A percentile compares a stretch with the other conserved stretches of the same genome.
phyloP scores from a whole-genome alignment of 2,888 invertebrate genomes.

The Acronicta psi region DNA sequence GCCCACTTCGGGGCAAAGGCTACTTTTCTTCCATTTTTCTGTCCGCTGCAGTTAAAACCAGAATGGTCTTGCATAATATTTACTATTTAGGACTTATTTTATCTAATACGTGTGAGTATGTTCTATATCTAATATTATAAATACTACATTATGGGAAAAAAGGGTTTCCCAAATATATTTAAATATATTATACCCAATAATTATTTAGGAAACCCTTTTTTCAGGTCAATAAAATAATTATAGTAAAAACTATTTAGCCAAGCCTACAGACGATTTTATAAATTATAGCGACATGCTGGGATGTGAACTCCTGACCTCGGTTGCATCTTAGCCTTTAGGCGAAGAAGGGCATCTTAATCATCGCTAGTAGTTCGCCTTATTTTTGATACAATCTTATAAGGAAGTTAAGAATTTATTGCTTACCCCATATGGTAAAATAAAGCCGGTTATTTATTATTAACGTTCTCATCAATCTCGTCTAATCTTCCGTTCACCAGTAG shows the following conservation, averaged over 20 bases:
- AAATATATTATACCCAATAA: too few species aligned
- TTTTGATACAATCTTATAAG: conserved; percentile 27
- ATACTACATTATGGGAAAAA: too few species aligned
- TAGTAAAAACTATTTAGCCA: conserved; percentile 29
- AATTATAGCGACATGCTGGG: conserved; percentile 47
- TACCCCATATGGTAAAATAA: conserved; percentile 4
- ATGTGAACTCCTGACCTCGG: conserved; percentile 49
- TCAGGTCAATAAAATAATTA: conserved; percentile 2
- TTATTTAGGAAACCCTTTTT: neutral
- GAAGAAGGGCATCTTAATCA: conserved; percentile 38
- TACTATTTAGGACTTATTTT: too few species aligned
- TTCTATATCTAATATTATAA: too few species aligned
- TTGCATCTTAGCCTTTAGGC: conserved; percentile 52
- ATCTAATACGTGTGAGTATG: too few species aligned
- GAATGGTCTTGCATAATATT: too few species aligned
- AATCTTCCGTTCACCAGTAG: conserved; percentile 12
- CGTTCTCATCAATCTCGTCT: conserved; percentile 19
- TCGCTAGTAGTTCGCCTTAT: conserved; percentile 13
- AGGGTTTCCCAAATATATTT: too few species aligned
- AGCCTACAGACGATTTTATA: conserved; percentile 33
- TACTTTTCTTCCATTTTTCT: too few species aligned
- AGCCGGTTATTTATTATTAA: conserved; percentile 16
- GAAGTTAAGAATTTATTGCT: conserved; percentile 10
- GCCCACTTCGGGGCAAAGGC: too few species aligned
- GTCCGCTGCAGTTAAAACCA: too few species aligned